These are phyloP conservation scores for Falco naumanni DNA, from an alignment of 2,797 vertebrate genomes.

Conservation along the genomic window DNA sequence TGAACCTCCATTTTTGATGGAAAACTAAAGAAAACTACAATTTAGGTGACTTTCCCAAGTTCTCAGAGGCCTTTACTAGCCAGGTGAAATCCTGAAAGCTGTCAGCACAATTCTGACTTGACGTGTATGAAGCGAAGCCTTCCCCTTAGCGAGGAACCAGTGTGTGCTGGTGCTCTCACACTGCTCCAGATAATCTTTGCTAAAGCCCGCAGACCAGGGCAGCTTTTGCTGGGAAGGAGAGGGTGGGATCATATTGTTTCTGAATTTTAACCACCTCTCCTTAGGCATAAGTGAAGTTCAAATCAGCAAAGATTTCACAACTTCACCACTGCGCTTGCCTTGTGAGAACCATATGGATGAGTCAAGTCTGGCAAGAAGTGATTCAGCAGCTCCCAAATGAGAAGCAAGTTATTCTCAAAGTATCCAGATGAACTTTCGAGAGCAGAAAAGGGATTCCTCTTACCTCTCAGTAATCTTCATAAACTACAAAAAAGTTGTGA, in stretches of 20 bases:
- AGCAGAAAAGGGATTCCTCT: neutral
- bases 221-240: neutral
- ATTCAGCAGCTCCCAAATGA: neutral
- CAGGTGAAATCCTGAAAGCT: neutral
- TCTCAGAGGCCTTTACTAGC: neutral
- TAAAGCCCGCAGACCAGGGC: neutral
- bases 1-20: neutral
- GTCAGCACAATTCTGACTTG: neutral
- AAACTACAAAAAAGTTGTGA: neutral
- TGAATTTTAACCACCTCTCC: neutral
- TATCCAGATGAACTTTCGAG: neutral
- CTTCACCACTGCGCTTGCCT: neutral
- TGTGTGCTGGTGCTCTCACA: neutral
- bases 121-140: rapidly evolving
- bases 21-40: neutral
- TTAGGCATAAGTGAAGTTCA: neutral
- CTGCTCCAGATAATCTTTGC: neutral
- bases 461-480: neutral
- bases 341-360: neutral
- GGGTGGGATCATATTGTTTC: neutral
- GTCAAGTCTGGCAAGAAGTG: neutral
- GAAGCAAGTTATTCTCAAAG: neutral
- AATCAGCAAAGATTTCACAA: neutral
- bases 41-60: neutral
- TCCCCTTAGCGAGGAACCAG: neutral